Evolutionary conservation across 2,113 vertebrate genomes (phyloP).

Genomic region (Calonectris borealis): DNA sequence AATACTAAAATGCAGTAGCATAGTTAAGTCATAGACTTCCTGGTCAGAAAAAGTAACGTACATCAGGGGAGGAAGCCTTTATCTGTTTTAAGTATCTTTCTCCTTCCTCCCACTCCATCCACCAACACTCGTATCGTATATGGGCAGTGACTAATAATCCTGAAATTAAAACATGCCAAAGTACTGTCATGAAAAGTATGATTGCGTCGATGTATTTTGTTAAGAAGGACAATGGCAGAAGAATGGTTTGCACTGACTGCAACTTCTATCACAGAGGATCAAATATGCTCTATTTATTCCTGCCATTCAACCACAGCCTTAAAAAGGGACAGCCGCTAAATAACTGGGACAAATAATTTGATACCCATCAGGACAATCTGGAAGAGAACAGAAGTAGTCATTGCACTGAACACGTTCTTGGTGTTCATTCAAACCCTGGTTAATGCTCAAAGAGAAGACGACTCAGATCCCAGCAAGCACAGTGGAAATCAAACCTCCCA

Average conservation of each 20-base stretch:
- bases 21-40: not conserved
- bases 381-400: not conserved
- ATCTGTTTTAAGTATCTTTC: constrained; percentile 25
- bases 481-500: not conserved
- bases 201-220: not conserved
- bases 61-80: not conserved
- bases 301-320: constrained; percentile 8
- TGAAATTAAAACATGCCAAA: constrained; percentile 2
- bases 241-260: not conserved
- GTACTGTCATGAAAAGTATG: not conserved
- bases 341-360: constrained; percentile 15
- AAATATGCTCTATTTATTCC: constrained; percentile 44
- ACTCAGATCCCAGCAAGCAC: not conserved
- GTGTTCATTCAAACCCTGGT: not conserved
- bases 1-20: not conserved
- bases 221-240: not conserved
- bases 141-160: constrained; percentile 11
- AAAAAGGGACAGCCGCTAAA: not conserved
- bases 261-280: not conserved
- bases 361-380: not conserved
- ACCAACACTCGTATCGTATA: not conserved
- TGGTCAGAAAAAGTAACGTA: not conserved
- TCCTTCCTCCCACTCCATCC: not conserved
- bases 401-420: not conserved
- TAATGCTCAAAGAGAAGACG: not conserved